Conservation (phyloP, 2,888 invertebrate species). For the Nomada lathburiana region DNA sequence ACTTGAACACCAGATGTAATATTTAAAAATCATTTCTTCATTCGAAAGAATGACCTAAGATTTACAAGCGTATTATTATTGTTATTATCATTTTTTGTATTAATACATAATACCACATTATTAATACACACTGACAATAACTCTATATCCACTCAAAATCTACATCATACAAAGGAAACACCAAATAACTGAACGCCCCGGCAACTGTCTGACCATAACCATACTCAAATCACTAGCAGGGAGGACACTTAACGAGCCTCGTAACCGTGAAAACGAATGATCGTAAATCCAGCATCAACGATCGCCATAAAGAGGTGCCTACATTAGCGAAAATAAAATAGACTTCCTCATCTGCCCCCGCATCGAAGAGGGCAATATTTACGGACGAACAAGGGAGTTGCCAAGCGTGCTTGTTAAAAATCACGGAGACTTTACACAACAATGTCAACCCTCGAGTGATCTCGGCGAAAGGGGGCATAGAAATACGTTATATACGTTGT, state of each 20-base stretch:
- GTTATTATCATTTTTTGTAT: too few species aligned
- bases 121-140: too few species aligned
- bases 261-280: conserved; percentile 40
- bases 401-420: conserved; percentile 52
- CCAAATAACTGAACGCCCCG: not conserved
- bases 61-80: too few species aligned
- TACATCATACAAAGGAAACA: not conserved
- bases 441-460: not conserved
- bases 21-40: too few species aligned
- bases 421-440: conserved; percentile 23
- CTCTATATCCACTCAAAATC: too few species aligned
- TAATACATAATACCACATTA: too few species aligned
- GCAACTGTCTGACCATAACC: conserved; percentile 13
- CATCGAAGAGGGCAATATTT: conserved; percentile 1
- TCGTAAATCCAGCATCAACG: conserved; percentile 36
- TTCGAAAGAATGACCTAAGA: too few species aligned
- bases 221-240: conserved; percentile 29
- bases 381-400: conserved; percentile 5
- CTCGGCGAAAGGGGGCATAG: conserved; percentile 13
- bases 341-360: conserved; percentile 11
- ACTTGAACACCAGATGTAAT: too few species aligned
- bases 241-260: conserved; percentile 51
- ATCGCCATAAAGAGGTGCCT: conserved; percentile 38
- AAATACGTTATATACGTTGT: conserved; percentile 19
- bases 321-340: conserved; percentile 40